Base-by-base conservation (phyloP, 2,888 invertebrate species). In the Drepanosiphum platanoidis region DNA sequence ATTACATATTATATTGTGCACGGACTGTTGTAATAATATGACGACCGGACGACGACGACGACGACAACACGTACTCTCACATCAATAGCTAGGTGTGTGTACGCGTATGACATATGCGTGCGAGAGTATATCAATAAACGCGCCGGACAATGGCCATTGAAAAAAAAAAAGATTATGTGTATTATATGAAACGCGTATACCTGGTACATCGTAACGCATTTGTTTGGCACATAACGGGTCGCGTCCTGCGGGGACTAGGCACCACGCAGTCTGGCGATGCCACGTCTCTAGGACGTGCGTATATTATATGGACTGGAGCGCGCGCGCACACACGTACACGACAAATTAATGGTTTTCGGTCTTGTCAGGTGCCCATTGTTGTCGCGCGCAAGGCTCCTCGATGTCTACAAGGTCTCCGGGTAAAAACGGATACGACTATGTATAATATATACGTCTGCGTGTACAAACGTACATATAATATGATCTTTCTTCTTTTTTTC, bases 291-390 rank as follows among this genome's bases (percentile, higher is more conserved):
- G 46, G 46, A 78, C 78, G 32, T 66, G n/a, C n/a, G n/a, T n/a
- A n/a, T n/a, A n/a, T n/a, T n/a, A n/a, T n/a, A n/a, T n/a, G 61
- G 30, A 9, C 30, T 27, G 46, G n/a, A 39, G n/a, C 30, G 32
- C 32, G 22, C 34, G 9, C 3, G 27, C 4, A 58, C 27, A 34
- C 11, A 18, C 70, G 9, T 30, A 27, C n/a, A n/a, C 72, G 36
- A 72, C 71, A 82, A 82, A 82, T 32, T 82, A 82, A 82, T 82
- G 81, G 81, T 71, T 82, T 82, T 82, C 42, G 71, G 72, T 61
- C 36, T 15, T 61, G 81, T 71, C 81, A 82, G 81, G 81, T 72
- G 71, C 52, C 71, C 1, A 66, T 66, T 74, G 82, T 81, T 30
- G 32, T 66, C 18, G 66, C 5, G 39, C 58, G 72, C 66, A 58